Evolutionary conservation across 2,113 vertebrate species (phyloP).

Genomic region (Gnathonemus echidnorhynchus): DNA sequence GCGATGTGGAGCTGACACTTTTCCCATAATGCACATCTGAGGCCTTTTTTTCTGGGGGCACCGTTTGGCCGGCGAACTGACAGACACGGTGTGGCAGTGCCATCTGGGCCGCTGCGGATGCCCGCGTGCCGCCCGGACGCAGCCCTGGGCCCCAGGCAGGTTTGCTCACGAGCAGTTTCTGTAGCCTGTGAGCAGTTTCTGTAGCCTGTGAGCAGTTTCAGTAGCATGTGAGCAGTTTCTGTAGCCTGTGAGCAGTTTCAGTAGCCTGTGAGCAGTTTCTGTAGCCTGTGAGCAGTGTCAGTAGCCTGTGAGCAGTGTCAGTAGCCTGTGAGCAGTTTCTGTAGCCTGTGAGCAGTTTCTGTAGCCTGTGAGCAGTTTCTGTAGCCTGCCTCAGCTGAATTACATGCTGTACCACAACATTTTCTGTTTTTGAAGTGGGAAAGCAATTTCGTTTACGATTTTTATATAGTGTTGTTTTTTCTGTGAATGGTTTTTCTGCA

Average conservation of each 20-base stretch:
- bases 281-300: neutral
- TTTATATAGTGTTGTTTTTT: neutral
- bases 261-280: neutral
- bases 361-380: neutral
- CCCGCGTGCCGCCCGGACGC: neutral
- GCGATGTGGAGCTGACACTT: neutral
- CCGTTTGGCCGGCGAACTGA: neutral
- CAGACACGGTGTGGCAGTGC: slow-evolving; percentile 2
- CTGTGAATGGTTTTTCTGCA: neutral
- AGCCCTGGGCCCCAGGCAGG: neutral
- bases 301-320: neutral
- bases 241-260: neutral
- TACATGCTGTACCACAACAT: neutral
- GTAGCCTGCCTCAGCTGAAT: neutral
- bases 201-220: neutral
- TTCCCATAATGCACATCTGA: neutral
- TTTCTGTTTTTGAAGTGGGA: neutral
- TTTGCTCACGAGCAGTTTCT: neutral
- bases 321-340: neutral
- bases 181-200: neutral
- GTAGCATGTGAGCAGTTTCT: neutral
- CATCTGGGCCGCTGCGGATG: neutral
- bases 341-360: neutral
- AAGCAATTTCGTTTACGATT: neutral
- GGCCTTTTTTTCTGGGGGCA: neutral